A percentile compares a stretch with the other conserved stretches of the same genome.
phyloP scores from a whole-genome alignment of 1,140 invertebrate genomes.

The Macrobrachium rosenbergii region DNA sequence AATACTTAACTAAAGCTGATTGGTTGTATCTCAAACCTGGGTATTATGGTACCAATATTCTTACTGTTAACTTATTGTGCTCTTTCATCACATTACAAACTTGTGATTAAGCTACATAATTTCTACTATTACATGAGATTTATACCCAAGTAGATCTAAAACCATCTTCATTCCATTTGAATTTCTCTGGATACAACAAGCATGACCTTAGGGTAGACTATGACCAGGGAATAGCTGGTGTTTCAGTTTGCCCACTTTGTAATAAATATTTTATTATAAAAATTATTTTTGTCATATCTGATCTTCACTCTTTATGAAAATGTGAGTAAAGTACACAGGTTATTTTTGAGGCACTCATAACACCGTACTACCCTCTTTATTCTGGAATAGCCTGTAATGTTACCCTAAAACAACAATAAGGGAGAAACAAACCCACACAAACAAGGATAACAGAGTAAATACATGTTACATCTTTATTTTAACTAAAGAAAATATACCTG shows the following conservation, averaged over 20 bases:
- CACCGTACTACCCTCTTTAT: slow-evolving; percentile 9
- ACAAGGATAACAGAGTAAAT: slow-evolving; percentile 43
- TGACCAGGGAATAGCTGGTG: slow-evolving; percentile 12
- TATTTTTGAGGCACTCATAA: not conserved
- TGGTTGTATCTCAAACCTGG: slow-evolving; percentile 40
- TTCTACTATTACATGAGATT: slow-evolving; percentile 34
- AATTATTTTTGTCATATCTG: no score
- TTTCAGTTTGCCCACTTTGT: no score
- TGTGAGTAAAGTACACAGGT: no score
- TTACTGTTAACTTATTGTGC: slow-evolving; percentile 6
- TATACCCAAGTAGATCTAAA: not conserved
- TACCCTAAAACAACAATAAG: slow-evolving; percentile 42
- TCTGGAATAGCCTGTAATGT: slow-evolving; percentile 24
- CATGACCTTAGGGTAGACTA: slow-evolving; percentile 28
- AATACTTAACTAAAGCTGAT: slow-evolving; percentile 37
- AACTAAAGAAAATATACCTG: slow-evolving; percentile 55
- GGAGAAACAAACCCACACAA: slow-evolving; percentile 43
- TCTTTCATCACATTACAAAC: slow-evolving; percentile 27
- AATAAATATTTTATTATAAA: no score
- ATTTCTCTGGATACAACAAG: slow-evolving; percentile 35
- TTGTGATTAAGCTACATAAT: slow-evolving; percentile 23
- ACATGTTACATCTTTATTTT: slow-evolving; percentile 26
- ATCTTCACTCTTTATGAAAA: no score
- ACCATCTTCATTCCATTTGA: slow-evolving; percentile 9
- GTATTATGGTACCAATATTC: slow-evolving; percentile 6